A percentile compares a stretch with the other conserved stretches of the same genome.
These are phyloP conservation scores for Brachyptera risi DNA, from an alignment of 2,888 invertebrate genomes.

Conservation along the genomic window DNA sequence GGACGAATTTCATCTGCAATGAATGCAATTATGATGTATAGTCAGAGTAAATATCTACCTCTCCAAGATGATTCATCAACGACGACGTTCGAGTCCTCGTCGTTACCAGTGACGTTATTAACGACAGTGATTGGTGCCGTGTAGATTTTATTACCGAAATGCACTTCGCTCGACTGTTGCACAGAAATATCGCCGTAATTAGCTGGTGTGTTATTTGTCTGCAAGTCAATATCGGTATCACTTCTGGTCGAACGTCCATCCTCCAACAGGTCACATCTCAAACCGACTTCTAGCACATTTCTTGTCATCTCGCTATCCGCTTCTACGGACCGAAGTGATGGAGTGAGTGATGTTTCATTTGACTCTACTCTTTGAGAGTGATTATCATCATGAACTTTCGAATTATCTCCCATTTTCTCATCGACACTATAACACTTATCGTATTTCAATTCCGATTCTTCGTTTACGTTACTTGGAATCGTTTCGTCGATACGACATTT, in stretches of 20 bases:
- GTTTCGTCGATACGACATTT: not conserved
- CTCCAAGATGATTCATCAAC: conserved; percentile 36
- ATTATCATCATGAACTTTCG: too few species aligned
- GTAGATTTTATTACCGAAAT: conserved; percentile 21
- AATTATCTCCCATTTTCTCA: too few species aligned
- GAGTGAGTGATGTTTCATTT: too few species aligned
- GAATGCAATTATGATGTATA: too few species aligned
- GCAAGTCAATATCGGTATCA: not conserved
- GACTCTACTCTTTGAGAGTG: too few species aligned
- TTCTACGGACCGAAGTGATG: too few species aligned
- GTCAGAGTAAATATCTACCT: too few species aligned
- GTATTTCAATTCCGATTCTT: not conserved
- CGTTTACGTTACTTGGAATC: not conserved
- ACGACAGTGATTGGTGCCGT: conserved; percentile 36
- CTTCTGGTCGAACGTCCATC: not conserved
- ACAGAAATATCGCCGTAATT: conserved; percentile 61
- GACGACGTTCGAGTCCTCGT: conserved; percentile 39
- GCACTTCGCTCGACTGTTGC: conserved; percentile 42
- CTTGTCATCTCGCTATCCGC: too few species aligned
- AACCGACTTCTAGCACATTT: too few species aligned
- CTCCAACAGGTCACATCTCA: not conserved
- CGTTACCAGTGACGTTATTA: conserved; percentile 39
- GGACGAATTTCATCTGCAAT: too few species aligned
- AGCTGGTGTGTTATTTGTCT: not conserved
- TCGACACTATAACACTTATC: too few species aligned